phyloP scores from a whole-genome alignment of 2,797 vertebrate species.

The Psittacula derbiana region DNA sequence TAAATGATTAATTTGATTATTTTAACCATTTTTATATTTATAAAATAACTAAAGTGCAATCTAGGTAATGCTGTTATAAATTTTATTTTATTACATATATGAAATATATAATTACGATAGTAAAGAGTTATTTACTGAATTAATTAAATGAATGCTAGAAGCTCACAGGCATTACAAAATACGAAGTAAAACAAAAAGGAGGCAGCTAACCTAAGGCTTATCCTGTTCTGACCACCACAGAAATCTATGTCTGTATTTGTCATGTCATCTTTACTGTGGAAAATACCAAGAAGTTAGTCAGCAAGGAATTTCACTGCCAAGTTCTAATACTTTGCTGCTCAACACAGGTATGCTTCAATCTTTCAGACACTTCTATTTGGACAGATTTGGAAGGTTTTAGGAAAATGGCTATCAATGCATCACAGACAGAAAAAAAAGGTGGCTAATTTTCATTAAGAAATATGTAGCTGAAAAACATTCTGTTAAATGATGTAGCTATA shows the following conservation, averaged over 20 bases:
- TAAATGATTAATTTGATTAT: conserved; percentile 8
- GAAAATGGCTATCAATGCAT: neutral
- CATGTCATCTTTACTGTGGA: neutral
- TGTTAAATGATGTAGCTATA: fast-evolving
- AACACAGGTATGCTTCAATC: neutral
- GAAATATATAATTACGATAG: neutral
- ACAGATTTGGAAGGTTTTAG: neutral
- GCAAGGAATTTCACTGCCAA: neutral
- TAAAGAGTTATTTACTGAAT: neutral
- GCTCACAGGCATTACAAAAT: neutral
- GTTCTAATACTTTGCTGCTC: neutral
- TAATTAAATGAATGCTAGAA: neutral
- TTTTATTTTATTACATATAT: neutral
- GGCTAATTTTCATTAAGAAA: neutral
- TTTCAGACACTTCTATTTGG: neutral
- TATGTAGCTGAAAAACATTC: neutral
- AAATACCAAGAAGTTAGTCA: neutral
- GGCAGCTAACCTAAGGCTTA: neutral
- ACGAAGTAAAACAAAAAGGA: neutral
- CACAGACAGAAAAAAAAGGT: neutral
- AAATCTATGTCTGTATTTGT: neutral
- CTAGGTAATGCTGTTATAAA: neutral
- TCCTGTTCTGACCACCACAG: neutral
- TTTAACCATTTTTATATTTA: neutral
- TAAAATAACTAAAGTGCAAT: neutral